Percentiles rank a stretch among this genome's conserved stretches.
phyloP scores from a whole-genome alignment of 2,113 vertebrate species.

The Zosterops japonicus region DNA sequence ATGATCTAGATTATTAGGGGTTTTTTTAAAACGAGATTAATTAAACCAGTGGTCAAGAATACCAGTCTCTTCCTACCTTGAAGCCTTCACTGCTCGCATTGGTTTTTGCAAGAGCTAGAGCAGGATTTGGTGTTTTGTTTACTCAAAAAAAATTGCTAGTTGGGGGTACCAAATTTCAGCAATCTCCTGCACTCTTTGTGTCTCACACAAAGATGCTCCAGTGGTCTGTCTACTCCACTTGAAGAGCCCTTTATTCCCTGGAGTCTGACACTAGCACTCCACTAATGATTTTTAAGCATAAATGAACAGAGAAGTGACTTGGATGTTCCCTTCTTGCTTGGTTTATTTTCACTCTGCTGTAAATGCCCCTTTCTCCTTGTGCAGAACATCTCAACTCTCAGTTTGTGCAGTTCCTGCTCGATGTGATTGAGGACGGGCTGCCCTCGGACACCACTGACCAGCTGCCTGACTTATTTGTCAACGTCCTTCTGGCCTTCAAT shows the following conservation, averaged over 20 bases:
- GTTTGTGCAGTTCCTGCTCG: constrained; percentile 90
- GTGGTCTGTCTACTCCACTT: background rate
- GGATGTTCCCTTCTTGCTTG: background rate
- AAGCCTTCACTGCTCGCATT: background rate
- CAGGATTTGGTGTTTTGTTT: background rate
- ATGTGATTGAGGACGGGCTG: constrained; percentile 91
- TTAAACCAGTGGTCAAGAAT: background rate
- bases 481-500: constrained; percentile 93
- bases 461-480: constrained; percentile 91
- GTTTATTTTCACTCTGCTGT: background rate
- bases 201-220: background rate
- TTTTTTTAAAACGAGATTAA: background rate
- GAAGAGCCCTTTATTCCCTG: background rate
- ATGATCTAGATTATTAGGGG: background rate
- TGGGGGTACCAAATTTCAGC: background rate
- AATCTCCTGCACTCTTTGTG: background rate
- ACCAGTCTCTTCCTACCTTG: background rate
- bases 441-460: constrained; percentile 91
- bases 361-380: constrained; percentile 21
- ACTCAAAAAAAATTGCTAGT: background rate
- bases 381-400: constrained; percentile 92
- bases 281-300: background rate
- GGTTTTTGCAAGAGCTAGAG: background rate
- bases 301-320: background rate
- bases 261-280: background rate